Base-by-base conservation (phyloP, 2,888 invertebrate species). In the Volucella bombylans region DNA sequence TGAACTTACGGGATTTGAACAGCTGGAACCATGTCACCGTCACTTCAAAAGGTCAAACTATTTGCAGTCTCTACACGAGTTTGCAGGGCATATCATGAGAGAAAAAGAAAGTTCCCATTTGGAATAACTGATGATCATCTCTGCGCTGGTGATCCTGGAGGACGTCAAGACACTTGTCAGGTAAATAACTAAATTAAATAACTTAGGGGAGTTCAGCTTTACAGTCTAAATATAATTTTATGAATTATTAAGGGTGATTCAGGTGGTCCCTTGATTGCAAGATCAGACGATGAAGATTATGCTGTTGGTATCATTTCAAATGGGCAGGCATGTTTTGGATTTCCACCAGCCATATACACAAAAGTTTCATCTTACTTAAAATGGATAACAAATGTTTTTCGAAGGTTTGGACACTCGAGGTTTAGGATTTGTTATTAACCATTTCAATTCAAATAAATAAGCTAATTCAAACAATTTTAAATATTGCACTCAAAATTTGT, bases 291-390 rank as follows among this genome's bases (percentile, higher is more conserved):
- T 54, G 43, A 59, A 10, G 38, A 69, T 8, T 79, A 83, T 49
- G 79, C 79, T 10, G 64, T 74, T 59, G 83, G 83, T 1, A 83
- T 83, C 15, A 83, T 74, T 6, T 74, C 83, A 2, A 69, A 14
- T 18, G 83, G 83, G 23, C 83, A 83, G 54, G 83, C 83, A 2
- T 83, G 83, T 11, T 71, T 59, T 38, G 83, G 83, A 47, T 67
- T 71, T 54, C 83, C 83, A 8, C 83, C 83, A 14, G 68, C 83
- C n/a, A 57, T 79, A 38, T 83, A 79, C n/a, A 83, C 83, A 10
- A 74, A 47, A 61, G 65, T 73, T 2, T 54, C 79, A 4, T 23
- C 43, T 18, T 83, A 69, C n/a, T 18, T 74, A 11, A 14, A 41
- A 0, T 83, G 83, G 83, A 79, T 83, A 38, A 38, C 12, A n/a